Evolutionary conservation across 2,888 invertebrate genomes (phyloP).

Genomic region (Abrostola triplasia): DNA sequence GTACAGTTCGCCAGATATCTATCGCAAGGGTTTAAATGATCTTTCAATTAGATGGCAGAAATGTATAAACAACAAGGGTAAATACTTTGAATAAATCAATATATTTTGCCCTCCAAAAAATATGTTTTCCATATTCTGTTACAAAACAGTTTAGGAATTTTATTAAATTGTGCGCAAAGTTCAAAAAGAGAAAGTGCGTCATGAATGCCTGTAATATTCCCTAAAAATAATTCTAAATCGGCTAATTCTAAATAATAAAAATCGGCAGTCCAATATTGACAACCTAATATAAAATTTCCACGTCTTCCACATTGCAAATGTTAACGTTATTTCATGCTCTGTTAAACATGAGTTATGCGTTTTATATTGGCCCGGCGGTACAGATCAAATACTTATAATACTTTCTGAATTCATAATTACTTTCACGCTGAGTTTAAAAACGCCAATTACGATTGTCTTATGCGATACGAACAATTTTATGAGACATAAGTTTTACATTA

Average conservation of each 20-base stretch:
- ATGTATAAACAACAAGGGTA: no score
- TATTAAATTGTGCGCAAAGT: no score
- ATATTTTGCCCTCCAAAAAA: no score
- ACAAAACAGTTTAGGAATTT: no score
- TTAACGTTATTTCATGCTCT: constrained; percentile 50
- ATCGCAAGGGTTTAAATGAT: no score
- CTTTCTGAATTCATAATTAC: constrained; percentile 45
- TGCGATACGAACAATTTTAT: constrained; percentile 5
- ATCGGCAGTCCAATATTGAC: background rate
- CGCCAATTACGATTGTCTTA: constrained; percentile 15
- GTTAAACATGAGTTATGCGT: constrained; percentile 47
- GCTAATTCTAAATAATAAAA: no score
- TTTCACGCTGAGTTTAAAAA: constrained; percentile 28
- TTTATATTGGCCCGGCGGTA: constrained; percentile 34
- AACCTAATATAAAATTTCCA: constrained; percentile 14
- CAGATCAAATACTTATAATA: constrained; percentile 37
- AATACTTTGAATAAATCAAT: no score
- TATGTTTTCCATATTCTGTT: no score
- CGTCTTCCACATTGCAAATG: constrained; percentile 16
- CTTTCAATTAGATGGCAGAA: no score
- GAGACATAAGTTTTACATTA: background rate
- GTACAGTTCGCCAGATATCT: no score
- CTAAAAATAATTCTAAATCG: background rate
- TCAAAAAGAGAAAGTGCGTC: no score
- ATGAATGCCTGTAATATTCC: no score